Conservation (phyloP, 1,140 invertebrate species). For the Pygmarrhopalites habei region DNA sequence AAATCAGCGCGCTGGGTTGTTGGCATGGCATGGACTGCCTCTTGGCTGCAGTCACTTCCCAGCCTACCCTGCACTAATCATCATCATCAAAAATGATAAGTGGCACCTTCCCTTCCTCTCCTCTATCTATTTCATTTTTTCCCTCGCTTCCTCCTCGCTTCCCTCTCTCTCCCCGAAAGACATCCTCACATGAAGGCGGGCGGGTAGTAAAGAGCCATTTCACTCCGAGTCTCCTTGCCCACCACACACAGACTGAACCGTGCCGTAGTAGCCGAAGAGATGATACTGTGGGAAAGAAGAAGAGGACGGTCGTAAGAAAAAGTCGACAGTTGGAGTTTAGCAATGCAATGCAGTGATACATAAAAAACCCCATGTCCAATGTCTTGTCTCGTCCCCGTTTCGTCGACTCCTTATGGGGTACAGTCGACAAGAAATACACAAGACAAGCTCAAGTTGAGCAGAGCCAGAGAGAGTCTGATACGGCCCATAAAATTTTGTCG, state of each 20-base stretch:
- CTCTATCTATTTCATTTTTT: neutral
- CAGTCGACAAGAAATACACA: too few species aligned
- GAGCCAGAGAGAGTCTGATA: conserved; percentile 23
- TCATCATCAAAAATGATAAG: conserved; percentile 13
- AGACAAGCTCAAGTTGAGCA: neutral
- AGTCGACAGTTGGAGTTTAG: neutral
- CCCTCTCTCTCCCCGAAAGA: neutral
- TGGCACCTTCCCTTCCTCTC: neutral
- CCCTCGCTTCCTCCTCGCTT: neutral
- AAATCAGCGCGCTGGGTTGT: too few species aligned
- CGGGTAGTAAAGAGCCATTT: neutral
- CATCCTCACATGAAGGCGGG: neutral
- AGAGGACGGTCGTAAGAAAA: neutral
- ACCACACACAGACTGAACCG: neutral
- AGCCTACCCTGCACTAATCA: conserved; percentile 9
- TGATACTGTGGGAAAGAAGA: neutral
- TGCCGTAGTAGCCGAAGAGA: neutral
- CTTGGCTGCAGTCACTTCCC: too few species aligned
- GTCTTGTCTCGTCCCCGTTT: conserved; percentile 10
- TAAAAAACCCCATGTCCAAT: conserved; percentile 23
- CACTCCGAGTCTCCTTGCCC: neutral
- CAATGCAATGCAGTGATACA: conserved; percentile 16
- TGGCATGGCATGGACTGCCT: too few species aligned
- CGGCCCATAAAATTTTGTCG: conserved; percentile 33
- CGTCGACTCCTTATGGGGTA: too few species aligned